phyloP scores from a whole-genome alignment of 2,113 vertebrate genomes.

The Pachyramphus minor region DNA sequence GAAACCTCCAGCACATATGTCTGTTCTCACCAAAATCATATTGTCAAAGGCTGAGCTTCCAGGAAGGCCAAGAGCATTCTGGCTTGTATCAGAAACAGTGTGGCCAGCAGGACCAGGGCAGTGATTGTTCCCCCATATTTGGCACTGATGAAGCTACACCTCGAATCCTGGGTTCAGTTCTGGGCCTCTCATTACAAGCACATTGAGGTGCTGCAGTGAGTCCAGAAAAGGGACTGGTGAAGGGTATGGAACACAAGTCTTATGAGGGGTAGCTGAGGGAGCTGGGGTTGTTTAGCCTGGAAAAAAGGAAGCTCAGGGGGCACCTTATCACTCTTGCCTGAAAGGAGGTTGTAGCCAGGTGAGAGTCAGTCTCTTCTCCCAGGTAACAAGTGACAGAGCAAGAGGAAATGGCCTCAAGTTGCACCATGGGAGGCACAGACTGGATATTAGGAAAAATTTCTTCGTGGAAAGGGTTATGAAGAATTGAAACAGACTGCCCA shows the following conservation, averaged over 20 bases:
- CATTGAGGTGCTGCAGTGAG: fast-evolving
- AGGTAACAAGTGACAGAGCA: background rate
- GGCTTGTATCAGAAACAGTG: background rate
- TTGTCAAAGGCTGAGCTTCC: background rate
- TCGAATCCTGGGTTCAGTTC: background rate
- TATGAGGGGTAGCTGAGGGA: background rate
- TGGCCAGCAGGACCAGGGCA: background rate
- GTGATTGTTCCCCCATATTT: fast-evolving
- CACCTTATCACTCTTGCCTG: background rate
- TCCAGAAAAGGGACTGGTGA: background rate
- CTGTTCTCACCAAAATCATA: background rate
- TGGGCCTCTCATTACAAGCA: background rate
- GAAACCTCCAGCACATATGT: background rate
- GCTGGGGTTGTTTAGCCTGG: background rate
- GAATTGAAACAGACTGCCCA: background rate
- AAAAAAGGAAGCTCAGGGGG: background rate
- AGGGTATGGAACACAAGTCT: background rate
- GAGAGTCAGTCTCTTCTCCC: fast-evolving
- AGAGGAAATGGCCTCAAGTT: background rate
- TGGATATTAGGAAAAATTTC: background rate
- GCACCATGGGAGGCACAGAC: background rate
- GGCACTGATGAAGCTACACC: background rate
- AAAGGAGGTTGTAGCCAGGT: background rate
- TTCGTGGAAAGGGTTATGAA: background rate
- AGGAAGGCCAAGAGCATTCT: background rate